Evolutionary conservation across 2,797 vertebrate species (phyloP).

Genomic region (Triplophysa yarkandensis): DNA sequence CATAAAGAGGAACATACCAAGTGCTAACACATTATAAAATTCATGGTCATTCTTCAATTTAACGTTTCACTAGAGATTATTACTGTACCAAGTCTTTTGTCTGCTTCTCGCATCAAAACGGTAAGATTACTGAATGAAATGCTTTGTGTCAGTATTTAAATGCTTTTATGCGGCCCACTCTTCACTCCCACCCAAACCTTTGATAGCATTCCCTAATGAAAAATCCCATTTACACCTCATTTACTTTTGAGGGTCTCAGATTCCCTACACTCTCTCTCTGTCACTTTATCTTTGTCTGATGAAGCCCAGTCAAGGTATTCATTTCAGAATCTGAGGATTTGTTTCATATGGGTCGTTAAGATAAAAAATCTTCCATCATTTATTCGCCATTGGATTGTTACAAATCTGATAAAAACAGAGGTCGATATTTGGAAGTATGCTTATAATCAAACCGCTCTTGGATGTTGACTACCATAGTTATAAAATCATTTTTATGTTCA

Average conservation of each 20-base stretch:
- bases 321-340: conserved; percentile 15
- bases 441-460: too few relatives aligned
- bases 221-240: conserved; percentile 69
- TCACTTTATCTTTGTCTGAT: conserved; percentile 51
- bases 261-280: conserved; percentile 46
- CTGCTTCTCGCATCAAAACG: background rate
- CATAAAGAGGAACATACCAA: background rate
- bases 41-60: background rate
- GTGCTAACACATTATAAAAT: background rate
- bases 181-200: conserved; percentile 28
- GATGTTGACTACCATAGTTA: too few relatives aligned
- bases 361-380: too few relatives aligned
- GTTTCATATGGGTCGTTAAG: too few relatives aligned
- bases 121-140: background rate
- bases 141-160: conserved; percentile 3
- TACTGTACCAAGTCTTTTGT: background rate
- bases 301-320: conserved; percentile 29
- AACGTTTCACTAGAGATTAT: background rate
- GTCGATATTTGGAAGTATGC: too few relatives aligned
- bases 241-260: conserved; percentile 69
- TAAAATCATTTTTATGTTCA: too few relatives aligned
- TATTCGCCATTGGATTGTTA: too few relatives aligned
- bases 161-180: conserved; percentile 17
- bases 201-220: conserved; percentile 61
- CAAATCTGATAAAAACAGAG: too few relatives aligned